Evolutionary conservation across 2,113 vertebrate genomes (phyloP).

Genomic region (Struthio camelus): DNA sequence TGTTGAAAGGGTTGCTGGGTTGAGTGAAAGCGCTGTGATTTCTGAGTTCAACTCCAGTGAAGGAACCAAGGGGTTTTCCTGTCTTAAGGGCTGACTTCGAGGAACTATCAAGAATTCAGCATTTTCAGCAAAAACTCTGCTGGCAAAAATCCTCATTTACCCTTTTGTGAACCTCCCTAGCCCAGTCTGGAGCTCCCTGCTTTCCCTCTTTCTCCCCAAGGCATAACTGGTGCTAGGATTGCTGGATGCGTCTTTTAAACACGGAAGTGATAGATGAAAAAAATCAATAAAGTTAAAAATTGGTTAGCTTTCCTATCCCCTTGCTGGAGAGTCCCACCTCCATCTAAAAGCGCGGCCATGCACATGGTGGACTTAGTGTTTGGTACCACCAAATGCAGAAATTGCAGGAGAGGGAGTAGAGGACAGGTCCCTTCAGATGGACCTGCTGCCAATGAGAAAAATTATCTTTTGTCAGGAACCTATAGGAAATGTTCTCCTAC

Average conservation of each 20-base stretch:
- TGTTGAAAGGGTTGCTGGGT: not conserved
- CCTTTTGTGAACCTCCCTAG: not conserved
- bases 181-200: not conserved
- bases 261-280: not conserved
- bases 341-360: not conserved
- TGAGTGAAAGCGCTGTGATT: not conserved
- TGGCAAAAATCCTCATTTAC: not conserved
- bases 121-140: not conserved
- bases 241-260: not conserved
- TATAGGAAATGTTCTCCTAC: not conserved
- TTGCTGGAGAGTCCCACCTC: not conserved
- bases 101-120: not conserved
- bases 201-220: not conserved
- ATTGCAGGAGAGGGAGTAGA: not conserved
- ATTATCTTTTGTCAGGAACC: accelerated
- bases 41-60: not conserved
- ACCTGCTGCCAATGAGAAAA: not conserved
- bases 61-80: not conserved
- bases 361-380: not conserved
- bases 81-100: not conserved
- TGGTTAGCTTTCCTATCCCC: not conserved
- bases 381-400: no score
- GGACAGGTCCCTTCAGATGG: not conserved
- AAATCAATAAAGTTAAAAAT: not conserved
- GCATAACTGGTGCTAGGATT: not conserved